These are phyloP conservation scores for Brotula barbata DNA, from an alignment of 2,797 vertebrate species.

Conservation along the genomic window DNA sequence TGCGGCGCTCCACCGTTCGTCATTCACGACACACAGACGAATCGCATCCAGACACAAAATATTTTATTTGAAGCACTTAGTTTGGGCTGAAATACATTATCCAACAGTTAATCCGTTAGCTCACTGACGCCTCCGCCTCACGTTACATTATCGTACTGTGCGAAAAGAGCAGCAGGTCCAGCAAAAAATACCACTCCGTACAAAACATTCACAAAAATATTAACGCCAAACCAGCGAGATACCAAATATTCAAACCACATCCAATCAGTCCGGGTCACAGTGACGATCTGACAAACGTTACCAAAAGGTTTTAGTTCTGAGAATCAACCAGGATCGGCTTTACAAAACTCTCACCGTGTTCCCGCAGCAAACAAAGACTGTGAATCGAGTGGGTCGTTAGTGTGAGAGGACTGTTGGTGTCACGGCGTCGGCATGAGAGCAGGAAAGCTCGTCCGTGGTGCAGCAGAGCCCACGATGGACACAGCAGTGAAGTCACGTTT, in stretches of 20 bases:
- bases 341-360: slow-evolving; percentile 49
- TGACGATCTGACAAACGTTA: slow-evolving; percentile 46
- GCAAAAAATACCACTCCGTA: slow-evolving; percentile 50
- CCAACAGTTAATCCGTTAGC: slow-evolving; percentile 69
- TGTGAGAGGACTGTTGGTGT: too few species aligned
- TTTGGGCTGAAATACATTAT: slow-evolving; percentile 70
- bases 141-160: slow-evolving; percentile 57
- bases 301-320: slow-evolving; percentile 52
- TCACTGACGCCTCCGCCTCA: slow-evolving; percentile 52
- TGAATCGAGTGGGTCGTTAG: too few species aligned
- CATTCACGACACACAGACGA: background rate
- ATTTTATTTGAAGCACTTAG: slow-evolving; percentile 80
- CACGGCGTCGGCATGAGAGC: slow-evolving; percentile 31
- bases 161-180: slow-evolving; percentile 68
- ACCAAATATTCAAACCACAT: slow-evolving; percentile 67
- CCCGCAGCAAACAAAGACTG: slow-evolving; percentile 45
- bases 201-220: slow-evolving; percentile 51
- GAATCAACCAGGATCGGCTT: slow-evolving; percentile 39
- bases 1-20: accelerated
- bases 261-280: slow-evolving; percentile 49
- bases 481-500: slow-evolving; percentile 8
- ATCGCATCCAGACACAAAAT: slow-evolving; percentile 59
- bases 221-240: slow-evolving; percentile 42
- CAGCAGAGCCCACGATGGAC: slow-evolving; percentile 9
- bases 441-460: slow-evolving; percentile 4